Percentiles rank a stretch among this genome's conserved stretches.
Conservation (phyloP, 2,797 vertebrate genomes). For the Meriones psammophilus region DNA sequence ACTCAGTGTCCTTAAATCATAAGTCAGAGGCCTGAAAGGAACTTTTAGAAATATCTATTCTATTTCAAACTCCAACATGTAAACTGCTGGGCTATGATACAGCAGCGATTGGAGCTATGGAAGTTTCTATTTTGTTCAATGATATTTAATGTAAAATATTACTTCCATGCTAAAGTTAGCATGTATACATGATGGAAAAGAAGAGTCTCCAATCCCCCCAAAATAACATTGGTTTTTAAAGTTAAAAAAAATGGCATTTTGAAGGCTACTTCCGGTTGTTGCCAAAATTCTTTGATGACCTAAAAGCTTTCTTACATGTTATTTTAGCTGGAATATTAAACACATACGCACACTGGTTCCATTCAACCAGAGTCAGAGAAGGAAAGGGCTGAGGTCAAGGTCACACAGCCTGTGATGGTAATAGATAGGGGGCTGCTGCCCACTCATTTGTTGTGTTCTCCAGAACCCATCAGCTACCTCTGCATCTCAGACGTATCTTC, state of each 20-base stretch:
- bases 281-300: neutral
- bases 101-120: neutral
- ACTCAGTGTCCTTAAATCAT: constrained; percentile 46
- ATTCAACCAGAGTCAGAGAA: neutral
- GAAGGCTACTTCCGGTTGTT: no score
- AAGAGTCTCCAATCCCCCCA: neutral
- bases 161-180: neutral
- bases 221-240: neutral
- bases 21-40: constrained; percentile 29
- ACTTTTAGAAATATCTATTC: constrained; percentile 46
- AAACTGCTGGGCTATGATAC: neutral
- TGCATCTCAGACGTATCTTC: neutral
- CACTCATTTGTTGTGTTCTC: neutral
- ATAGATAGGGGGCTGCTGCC: neutral
- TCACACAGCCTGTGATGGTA: neutral
- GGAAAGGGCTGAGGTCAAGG: neutral
- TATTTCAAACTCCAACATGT: constrained; percentile 37
- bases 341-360: neutral
- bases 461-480: neutral
- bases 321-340: neutral
- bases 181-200: neutral
- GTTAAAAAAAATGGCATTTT: neutral
- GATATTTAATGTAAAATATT: constrained; percentile 49
- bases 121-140: neutral
- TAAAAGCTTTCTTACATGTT: neutral